phyloP scores from a whole-genome alignment of 2,888 invertebrate genomes.

The Hesperia comma region DNA sequence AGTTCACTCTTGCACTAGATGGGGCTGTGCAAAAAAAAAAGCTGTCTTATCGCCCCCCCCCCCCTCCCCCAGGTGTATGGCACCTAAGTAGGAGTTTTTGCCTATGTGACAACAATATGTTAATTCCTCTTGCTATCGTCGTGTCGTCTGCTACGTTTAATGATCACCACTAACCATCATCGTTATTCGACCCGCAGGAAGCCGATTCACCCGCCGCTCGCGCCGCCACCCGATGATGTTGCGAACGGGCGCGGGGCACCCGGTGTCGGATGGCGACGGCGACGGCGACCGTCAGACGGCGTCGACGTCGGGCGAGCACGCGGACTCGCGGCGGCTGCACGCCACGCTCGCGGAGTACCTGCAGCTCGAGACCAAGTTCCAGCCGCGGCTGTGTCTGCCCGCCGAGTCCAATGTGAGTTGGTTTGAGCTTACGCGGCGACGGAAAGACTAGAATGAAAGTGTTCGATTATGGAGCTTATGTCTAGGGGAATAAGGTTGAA shows the following conservation, averaged over 20 bases:
- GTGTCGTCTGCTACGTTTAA: no score
- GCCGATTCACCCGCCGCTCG: constrained; percentile 82
- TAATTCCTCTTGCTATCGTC: no score
- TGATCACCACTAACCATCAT: no score
- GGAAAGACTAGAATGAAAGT: no score
- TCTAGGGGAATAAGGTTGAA: no score
- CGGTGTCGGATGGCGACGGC: constrained; percentile 86
- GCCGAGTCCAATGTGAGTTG: constrained; percentile 84
- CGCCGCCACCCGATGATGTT: constrained; percentile 71
- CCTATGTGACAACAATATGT: no score
- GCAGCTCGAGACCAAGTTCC: constrained; percentile 87
- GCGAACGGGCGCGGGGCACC: constrained; percentile 86
- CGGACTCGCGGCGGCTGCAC: constrained; percentile 71
- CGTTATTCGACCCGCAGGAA: constrained; percentile 51
- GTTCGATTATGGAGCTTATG: no score
- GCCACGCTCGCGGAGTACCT: constrained; percentile 87
- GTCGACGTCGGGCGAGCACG: constrained; percentile 41
- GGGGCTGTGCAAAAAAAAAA: no score
- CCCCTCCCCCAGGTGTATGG: no score
- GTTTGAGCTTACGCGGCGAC: not conserved
- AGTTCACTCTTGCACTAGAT: no score
- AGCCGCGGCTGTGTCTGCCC: constrained; percentile 87
- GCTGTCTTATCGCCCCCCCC: no score
- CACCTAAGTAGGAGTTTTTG: no score
- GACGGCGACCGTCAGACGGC: constrained; percentile 45